phyloP scores from a whole-genome alignment of 2,797 vertebrate species.

The Melanotaenia boesemani region DNA sequence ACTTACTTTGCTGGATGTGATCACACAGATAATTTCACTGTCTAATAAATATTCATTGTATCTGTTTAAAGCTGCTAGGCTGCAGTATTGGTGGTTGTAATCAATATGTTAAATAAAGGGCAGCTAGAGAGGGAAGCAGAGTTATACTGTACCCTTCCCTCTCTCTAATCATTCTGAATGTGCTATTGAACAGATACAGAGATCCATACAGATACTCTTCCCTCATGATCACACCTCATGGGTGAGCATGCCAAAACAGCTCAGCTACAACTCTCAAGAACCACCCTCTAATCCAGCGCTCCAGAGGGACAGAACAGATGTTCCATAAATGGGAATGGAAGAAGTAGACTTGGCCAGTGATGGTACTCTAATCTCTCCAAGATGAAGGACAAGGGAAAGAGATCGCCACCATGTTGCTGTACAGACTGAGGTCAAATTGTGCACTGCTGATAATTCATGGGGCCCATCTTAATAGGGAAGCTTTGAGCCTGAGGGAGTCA shows the following conservation, averaged over 20 bases:
- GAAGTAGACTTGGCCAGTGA: constrained; percentile 51
- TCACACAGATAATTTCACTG: background rate
- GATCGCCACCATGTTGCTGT: constrained; percentile 22
- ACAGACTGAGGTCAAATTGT: constrained; percentile 35
- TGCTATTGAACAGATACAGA: constrained; percentile 26
- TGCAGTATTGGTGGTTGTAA: background rate
- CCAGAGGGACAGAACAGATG: constrained; percentile 74
- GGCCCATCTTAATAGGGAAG: constrained; percentile 12
- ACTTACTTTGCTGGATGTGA: background rate
- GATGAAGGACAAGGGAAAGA: constrained; percentile 30
- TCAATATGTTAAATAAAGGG: background rate
- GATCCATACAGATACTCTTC: constrained; percentile 50
- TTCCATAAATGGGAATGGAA: constrained; percentile 74
- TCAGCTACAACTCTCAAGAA: constrained; percentile 64
- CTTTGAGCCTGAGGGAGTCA: background rate
- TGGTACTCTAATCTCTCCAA: constrained; percentile 59
- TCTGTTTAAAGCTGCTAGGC: background rate
- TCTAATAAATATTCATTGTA: background rate
- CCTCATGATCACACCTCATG: constrained; percentile 57
- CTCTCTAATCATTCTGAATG: constrained; percentile 20
- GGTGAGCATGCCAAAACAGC: constrained; percentile 70
- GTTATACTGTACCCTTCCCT: constrained; percentile 20
- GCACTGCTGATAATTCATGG: constrained; percentile 7
- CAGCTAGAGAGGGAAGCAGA: constrained; percentile 19
- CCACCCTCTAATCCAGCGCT: constrained; percentile 72